Base-by-base conservation (phyloP, 2,113 vertebrate species). In the Pelmatolapia mariae region DNA sequence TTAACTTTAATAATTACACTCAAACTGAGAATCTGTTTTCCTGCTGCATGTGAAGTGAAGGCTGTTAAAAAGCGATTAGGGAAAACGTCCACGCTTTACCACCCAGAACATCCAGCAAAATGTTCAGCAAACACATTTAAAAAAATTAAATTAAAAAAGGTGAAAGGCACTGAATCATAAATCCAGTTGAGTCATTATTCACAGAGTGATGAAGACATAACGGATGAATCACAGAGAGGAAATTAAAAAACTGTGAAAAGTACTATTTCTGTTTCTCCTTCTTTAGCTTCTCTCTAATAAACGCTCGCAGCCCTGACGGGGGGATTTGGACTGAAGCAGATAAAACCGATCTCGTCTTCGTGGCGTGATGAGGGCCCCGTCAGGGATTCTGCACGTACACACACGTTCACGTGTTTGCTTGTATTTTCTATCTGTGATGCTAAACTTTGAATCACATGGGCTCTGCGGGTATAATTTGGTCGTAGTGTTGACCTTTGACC, bases 1-100 rank as follows among this genome's bases (percentile, higher is more conserved):
- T 61, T 87, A 89, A 82, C 86, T 80, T 80, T 45, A 73, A 61
- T 73, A 82, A 82, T 90, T 19, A 83, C 86, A 26, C 45, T 38
- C 9, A 54, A 84, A 45, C 68, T 66, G 71, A 7, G 61, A 53
- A 79, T 76, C 18, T 84, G 91, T 85, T 86, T 78, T 79, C 66
- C 56, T 84, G 79, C 83, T 33, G 78, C 36, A 12, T 40, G 57
- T 54, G 81, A 81, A 78, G 61, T 81, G 66, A 81, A 43, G 82
- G 84, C 85, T 81, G 73, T 86, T 89, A 85, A 59, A 85, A 87
- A 85, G 16, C 47, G 38, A 89, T 90, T 79, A 90, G 81, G 6
- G 66, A 31, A 80, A 19, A 79, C 1, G 56, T 59, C 56, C 76
- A 79, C 33, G 50, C 80, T 85, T 78, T 80, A 36, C 53, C 26